phyloP scores from a whole-genome alignment of 2,888 invertebrate species.

The Synanthedon tipuliformis region DNA sequence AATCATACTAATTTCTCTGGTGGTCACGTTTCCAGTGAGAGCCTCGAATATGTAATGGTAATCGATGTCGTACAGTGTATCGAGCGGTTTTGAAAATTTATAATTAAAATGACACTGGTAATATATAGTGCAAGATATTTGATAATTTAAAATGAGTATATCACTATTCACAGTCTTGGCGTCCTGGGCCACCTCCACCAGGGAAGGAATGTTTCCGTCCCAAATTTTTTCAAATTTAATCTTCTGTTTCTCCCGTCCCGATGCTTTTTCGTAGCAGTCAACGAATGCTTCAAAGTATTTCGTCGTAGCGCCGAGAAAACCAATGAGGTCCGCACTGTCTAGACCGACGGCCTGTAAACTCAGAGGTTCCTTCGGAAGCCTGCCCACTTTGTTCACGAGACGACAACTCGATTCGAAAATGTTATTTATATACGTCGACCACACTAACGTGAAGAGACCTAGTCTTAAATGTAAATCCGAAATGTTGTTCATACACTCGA shows the following conservation, averaged over 20 bases:
- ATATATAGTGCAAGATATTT: slow-evolving; percentile 80
- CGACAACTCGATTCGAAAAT: slow-evolving; percentile 81
- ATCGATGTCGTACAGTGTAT: slow-evolving; percentile 81
- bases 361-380: slow-evolving; percentile 85
- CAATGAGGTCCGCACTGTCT: slow-evolving; percentile 71
- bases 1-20: slow-evolving; percentile 70
- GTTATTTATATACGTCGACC: slow-evolving; percentile 90
- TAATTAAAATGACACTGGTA: slow-evolving; percentile 84
- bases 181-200: slow-evolving; percentile 82
- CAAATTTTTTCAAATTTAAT: slow-evolving; percentile 74
- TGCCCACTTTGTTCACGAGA: slow-evolving; percentile 83
- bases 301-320: slow-evolving; percentile 55
- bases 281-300: slow-evolving; percentile 61
- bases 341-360: slow-evolving; percentile 83
- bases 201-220: slow-evolving; percentile 75
- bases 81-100: slow-evolving; percentile 78
- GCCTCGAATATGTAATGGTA: slow-evolving; percentile 71
- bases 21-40: slow-evolving; percentile 42
- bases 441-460: slow-evolving; percentile 87
- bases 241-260: slow-evolving; percentile 36
- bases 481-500: slow-evolving; percentile 76
- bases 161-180: slow-evolving; percentile 81
- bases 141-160: slow-evolving; percentile 82
- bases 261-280: slow-evolving; percentile 42
- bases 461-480: slow-evolving; percentile 75